A percentile compares a stretch with the other conserved stretches of the same genome.
Conservation (phyloP, 2,113 vertebrate genomes). For the Narcine bancroftii region DNA sequence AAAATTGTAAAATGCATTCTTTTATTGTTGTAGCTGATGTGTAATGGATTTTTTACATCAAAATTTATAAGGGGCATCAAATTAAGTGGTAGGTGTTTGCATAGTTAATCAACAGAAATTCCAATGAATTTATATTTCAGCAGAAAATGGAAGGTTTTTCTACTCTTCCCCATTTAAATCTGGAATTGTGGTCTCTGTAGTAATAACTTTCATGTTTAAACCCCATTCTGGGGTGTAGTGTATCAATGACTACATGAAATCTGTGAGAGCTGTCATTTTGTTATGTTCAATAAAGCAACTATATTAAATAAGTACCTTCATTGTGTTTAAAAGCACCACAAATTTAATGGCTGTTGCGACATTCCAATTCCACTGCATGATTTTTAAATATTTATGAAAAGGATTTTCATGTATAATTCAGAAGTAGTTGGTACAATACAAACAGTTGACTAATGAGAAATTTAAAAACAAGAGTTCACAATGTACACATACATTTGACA, state of each 20-base stretch:
- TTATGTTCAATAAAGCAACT: not conserved
- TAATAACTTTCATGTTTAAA: not conserved
- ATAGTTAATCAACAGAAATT: not conserved
- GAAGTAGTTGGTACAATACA: slow-evolving; percentile 1
- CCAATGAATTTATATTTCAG: not conserved
- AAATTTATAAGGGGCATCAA: not conserved
- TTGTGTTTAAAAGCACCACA: not conserved
- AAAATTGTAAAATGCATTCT: too few species aligned
- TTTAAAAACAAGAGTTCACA: not conserved
- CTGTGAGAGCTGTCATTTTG: not conserved
- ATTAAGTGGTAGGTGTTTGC: not conserved
- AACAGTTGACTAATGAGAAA: not conserved
- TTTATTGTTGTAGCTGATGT: not conserved
- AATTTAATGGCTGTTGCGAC: not conserved
- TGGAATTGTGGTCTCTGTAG: not conserved
- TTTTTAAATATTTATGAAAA: slow-evolving; percentile 28
- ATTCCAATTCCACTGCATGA: not conserved
- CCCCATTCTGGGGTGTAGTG: not conserved
- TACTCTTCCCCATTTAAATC: not conserved
- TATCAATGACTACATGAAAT: not conserved
- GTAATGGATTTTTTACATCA: not conserved
- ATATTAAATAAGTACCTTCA: not conserved
- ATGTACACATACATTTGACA: not conserved
- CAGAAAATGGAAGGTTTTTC: not conserved
- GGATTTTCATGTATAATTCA: slow-evolving; percentile 29